A percentile compares a stretch with the other conserved stretches of the same genome.
Conservation (phyloP, 2,797 vertebrate genomes). For the Epinephelus awoara region DNA sequence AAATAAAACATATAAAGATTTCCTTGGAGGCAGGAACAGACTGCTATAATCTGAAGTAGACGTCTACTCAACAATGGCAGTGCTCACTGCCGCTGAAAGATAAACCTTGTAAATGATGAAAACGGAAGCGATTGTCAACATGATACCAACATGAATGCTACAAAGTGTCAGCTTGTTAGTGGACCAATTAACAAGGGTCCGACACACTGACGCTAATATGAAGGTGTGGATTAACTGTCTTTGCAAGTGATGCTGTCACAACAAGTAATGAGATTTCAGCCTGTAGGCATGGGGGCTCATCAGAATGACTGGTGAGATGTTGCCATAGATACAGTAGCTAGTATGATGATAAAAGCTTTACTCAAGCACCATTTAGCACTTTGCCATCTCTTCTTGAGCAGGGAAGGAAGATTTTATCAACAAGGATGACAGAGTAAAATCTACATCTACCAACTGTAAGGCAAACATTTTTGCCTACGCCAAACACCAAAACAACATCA, state of each 20-base stretch:
- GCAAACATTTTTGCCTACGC: neutral
- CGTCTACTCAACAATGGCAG: conserved; percentile 9
- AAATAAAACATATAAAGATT: conserved; percentile 26
- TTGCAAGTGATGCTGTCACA: conserved; percentile 27
- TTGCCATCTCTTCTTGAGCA: conserved; percentile 9
- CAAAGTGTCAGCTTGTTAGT: conserved; percentile 18
- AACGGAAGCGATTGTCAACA: conserved; percentile 21
- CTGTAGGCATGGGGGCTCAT: conserved; percentile 12
- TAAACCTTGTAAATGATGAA: conserved; percentile 27
- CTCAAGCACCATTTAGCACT: neutral
- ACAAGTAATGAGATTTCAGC: conserved; percentile 16
- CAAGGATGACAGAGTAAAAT: neutral
- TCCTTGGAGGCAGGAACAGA: conserved; percentile 37
- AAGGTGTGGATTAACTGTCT: conserved; percentile 3
- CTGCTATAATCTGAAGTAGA: conserved; percentile 35
- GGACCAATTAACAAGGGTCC: conserved; percentile 28
- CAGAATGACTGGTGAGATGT: conserved; percentile 14
- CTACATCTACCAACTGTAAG: neutral
- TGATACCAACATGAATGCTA: conserved; percentile 18
- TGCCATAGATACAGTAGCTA: conserved; percentile 19
- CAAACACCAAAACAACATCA: too few relatives aligned
- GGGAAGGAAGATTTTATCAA: neutral
- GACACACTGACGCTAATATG: neutral
- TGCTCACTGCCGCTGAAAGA: conserved; percentile 17
- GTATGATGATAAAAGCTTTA: conserved; percentile 21